Percentiles rank a stretch among this genome's conserved stretches.
Evolutionary conservation across 2,797 vertebrate species (phyloP).

Genomic region (Pipistrellus nathusii): DNA sequence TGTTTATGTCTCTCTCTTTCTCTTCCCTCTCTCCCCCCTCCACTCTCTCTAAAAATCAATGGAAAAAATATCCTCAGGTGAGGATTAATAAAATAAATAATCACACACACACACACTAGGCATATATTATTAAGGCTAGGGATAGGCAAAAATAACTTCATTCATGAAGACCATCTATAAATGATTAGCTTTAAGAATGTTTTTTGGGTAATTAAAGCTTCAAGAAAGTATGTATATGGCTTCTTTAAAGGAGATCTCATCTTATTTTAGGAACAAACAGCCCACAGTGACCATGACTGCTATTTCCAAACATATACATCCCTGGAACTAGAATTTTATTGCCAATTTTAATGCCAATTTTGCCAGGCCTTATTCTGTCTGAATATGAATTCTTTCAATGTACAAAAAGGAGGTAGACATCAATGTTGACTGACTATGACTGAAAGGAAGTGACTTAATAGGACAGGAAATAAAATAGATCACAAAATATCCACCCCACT

Average conservation of each 20-base stretch:
- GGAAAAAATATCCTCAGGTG: no score
- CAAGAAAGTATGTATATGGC: background rate
- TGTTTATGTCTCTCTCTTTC: no score
- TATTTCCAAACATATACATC: constrained; percentile 35
- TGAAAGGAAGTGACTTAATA: constrained; percentile 69
- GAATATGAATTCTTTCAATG: constrained; percentile 52
- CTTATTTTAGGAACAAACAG: constrained; percentile 47
- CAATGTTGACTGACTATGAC: constrained; percentile 49
- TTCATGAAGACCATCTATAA: background rate
- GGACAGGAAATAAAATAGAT: constrained; percentile 44
- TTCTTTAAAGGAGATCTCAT: constrained; percentile 38
- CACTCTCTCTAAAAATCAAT: no score
- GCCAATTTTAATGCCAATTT: background rate
- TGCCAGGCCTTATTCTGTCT: constrained; percentile 43
- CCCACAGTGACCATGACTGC: background rate
- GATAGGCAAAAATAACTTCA: constrained; percentile 45
- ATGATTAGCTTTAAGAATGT: constrained; percentile 50
- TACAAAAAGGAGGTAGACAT: background rate
- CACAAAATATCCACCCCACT: constrained; percentile 45
- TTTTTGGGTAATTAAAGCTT: constrained; percentile 23
- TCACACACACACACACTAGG: background rate
- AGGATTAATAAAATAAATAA: no score
- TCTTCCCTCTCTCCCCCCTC: no score
- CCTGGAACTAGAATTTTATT: constrained; percentile 54
- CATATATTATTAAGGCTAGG: background rate